Evolutionary conservation across 2,888 invertebrate genomes (phyloP), one percentile per base, ranked within the genome.

Genomic region (Dendrolimus pini): DNA sequence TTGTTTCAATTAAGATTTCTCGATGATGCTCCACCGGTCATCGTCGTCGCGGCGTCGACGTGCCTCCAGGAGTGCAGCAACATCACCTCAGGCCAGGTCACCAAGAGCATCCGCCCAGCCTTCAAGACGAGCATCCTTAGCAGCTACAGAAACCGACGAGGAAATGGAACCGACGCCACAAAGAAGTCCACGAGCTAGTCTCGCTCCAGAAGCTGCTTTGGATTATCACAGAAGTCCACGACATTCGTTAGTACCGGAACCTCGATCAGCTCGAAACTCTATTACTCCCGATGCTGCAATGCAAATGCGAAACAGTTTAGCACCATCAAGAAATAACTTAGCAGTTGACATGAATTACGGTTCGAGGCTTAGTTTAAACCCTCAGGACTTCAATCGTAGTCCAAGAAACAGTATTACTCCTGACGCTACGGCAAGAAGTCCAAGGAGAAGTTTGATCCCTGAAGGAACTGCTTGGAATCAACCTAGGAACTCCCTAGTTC

Each of bases 31-130:
- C 67, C 93, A 93, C 69, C 91, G 94, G 71, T 86, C 86, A 7
- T 93, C 93, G 68, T 93, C 94, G 42, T 95, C 95, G 52, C 90
- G 94, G 58, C 92, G 94, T 63, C 92, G 94, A 14, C 91, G 94
- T 58, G 93, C 94, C 59, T 93, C 94, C 9, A 89, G 94, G 60
- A 93, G 93, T 68, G 93, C 93, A 13, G 93, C 93, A 52, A 93
- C 93, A 7, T 93, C 93, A 1, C 93, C 93, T 1, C 93, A 93
- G 69, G 85, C 92, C 12, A 82, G 92, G 60, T 86, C 92, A 0
- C 88, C 92, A 0, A 77, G 93, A 63, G 89, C 83, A 56, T 83
- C 88, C 42, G 77, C 79, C 47, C 91, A 92, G 60, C 83, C 83
- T 2, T 86, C 91, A 0, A 80, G 93, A 62, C 80, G 93, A 67